Evolutionary conservation across 2,797 vertebrate species (phyloP), one percentile per base, ranked within the genome.

Genomic region (Notoglanidium macrostoma): DNA sequence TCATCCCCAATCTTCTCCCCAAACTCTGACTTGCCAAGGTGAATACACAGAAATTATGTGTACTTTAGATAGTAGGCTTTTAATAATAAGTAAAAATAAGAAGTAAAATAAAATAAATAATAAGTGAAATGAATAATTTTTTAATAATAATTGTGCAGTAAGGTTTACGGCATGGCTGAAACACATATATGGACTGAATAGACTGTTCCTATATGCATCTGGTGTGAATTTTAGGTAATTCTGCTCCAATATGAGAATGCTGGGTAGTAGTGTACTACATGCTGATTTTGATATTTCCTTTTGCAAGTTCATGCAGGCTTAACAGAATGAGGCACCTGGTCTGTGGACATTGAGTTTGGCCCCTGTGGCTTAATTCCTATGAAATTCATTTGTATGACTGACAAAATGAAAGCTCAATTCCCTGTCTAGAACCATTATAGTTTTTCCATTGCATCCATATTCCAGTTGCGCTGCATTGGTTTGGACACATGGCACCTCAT

Each of bases 321-420:
- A 79, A 79, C 19, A 59, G 77, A 79, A 79, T 79, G 32, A 59
- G 77, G 32, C 77, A 79, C 77, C 77, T 59, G 55, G 19, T 21
- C 29, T 59, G 26, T 19, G 49, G 49, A 54, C 15, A 29, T 29
- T 54, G n/a, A 77, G 49, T 32, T 2, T 51, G 70, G 29, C 51
- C 54, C 76, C 29, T 19, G 55, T 59, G 77, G 32, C 61, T 65
- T 49, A n/a, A 49, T 46, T 26, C 23, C 23, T 61, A 61, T 61
- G 55, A 80, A 61, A 80, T 35, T 61, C 21, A 80, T 80, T 82
- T 67, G 15, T 40, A 82, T 82, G 61, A 57, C 46, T 82, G 57
- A 59, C 54, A 35, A 32, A 49, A 81, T 46, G 32, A 61, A 81
- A 44, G 32, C 29, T 79, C 29, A 79, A 57, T 59, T 14, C 76